Evolutionary conservation across 2,888 invertebrate species (phyloP), one percentile per base, ranked within the genome.

Genomic region (Brassicogethes aeneus): DNA sequence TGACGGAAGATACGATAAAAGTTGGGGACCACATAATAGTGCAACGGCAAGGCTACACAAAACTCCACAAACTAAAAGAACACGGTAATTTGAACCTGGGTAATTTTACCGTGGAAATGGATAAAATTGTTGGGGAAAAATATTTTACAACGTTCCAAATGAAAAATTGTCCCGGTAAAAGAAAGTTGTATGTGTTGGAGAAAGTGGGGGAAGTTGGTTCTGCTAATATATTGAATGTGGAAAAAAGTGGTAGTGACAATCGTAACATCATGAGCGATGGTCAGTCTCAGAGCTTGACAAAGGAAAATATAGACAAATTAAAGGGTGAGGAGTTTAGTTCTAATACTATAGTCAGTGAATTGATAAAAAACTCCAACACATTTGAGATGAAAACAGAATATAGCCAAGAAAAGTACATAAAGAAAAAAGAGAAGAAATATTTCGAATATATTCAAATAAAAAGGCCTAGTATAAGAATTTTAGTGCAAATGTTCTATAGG

Each of bases 381-480:
- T 97, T 96, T 65, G 76, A 78, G 29, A 75, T 79, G 41, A 95
- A 95, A 73, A 96, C 94, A 0, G 90, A 87, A 57, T 96, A 83
- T 65, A 85, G 88, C 0, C 89, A 96, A 65, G 89, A 90, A 54
- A 96, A 96, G 65, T 97, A 96, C 65, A 74, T 96, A 33, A 86
- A 85, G 56, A 96, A 96, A 64, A 99, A 99, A 65, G 88, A 90
- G 57, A 86, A 85, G 55, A 96, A 96, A 68, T 96, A 94, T 68
- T 86, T 82, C 60, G 87, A 87, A 57, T 85, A 81, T 59, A 70
- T 93, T 12, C 82, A 82, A 51, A 75, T 96, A 36, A 70, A 85
- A 3, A 80, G 76, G 59, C 94, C 96, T 1, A 87, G 80, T 29
- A 74, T 95, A 42, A 73, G 90, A 34, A 69, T 88, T n/a, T 67